These are phyloP conservation scores for Mythimna lalbum DNA, from an alignment of 2,888 invertebrate genomes.

Conservation along the genomic window DNA sequence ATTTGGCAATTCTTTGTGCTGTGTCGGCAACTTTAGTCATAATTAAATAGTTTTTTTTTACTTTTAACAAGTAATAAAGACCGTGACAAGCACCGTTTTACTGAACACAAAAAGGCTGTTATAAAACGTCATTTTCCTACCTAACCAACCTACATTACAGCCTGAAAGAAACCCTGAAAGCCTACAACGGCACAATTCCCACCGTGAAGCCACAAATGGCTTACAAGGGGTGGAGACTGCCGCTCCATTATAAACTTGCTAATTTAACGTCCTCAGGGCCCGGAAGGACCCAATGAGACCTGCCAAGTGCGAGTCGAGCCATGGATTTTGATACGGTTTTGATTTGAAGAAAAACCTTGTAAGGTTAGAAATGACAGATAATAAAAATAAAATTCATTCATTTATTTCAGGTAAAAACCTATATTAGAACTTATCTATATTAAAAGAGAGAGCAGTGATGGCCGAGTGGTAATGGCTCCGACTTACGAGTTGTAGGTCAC, in stretches of 20 bases:
- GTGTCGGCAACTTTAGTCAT: no score
- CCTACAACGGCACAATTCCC: constrained; percentile 31
- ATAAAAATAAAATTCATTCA: no score
- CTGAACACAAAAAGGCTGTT: constrained; percentile 16
- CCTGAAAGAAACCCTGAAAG: constrained; percentile 43
- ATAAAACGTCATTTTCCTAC: constrained; percentile 8
- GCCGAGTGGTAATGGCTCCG: no score
- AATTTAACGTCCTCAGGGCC: constrained; percentile 46
- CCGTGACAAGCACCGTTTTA: not conserved
- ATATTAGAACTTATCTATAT: no score
- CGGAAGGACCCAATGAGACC: constrained; percentile 42
- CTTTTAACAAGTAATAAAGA: not conserved
- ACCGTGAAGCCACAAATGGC: constrained; percentile 51
- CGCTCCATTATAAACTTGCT: constrained; percentile 60
- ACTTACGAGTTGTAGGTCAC: no score
- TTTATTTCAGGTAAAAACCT: no score
- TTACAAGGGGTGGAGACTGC: constrained; percentile 29
- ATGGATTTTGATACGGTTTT: no score
- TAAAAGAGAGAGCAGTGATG: no score
- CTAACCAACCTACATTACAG: constrained; percentile 8
- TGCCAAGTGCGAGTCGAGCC: not conserved
- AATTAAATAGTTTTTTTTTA: no score
- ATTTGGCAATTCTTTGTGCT: no score
- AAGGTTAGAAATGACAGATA: no score
- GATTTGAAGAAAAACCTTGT: no score